Evolutionary conservation across 2,888 invertebrate species (phyloP), one percentile per base, ranked within the genome.

Genomic region (Pomacea canaliculata): DNA sequence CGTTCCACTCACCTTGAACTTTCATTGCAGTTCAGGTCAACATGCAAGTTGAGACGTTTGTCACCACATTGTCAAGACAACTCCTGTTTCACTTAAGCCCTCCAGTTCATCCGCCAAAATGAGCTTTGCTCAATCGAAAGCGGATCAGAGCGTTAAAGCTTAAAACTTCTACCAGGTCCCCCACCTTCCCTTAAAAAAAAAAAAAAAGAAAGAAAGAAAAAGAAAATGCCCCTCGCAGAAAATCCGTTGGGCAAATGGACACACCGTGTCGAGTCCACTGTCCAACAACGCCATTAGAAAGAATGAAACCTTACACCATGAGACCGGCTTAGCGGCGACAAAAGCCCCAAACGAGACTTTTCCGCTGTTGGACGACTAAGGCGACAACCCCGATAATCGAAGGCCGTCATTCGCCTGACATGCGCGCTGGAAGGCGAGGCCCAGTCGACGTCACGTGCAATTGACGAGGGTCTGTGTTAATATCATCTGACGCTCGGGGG

Each of bases 401-500:
- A 67, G 19, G 59, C 27, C n/a, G 19, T 68, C 73, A 68, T 73
- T 68, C 59, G 68, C n/a, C 68, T 16, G 66, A 56, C 73, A 73
- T 73, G 73, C 73, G 60, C 59, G 59, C 66, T 23, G 56, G 7
- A 48, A 7, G 37, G 18, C 56, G 59, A 56, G 23, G 19, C 16
- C 16, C 23, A 37, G 56, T 19, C 27, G 19, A 13, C 37, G 67
- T 65, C 73, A 73, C 78, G 78, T 76, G 76, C 72, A 27, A 27
- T 46, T 23, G 76, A 79, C 73, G 73, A 79, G 65, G 71, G 73
- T 49, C 63, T 71, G 62, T 66, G 71, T 76, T 71, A 76, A 69
- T 71, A 76, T 79, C 75, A 76, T 76, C 78, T 79, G 72, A 23
- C 62, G 62, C 27, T 76, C 60, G 66, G 62, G 59, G 68, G 49